Evolutionary conservation across 2,888 invertebrate genomes (phyloP).

Genomic region (Clistopyga incitator): DNA sequence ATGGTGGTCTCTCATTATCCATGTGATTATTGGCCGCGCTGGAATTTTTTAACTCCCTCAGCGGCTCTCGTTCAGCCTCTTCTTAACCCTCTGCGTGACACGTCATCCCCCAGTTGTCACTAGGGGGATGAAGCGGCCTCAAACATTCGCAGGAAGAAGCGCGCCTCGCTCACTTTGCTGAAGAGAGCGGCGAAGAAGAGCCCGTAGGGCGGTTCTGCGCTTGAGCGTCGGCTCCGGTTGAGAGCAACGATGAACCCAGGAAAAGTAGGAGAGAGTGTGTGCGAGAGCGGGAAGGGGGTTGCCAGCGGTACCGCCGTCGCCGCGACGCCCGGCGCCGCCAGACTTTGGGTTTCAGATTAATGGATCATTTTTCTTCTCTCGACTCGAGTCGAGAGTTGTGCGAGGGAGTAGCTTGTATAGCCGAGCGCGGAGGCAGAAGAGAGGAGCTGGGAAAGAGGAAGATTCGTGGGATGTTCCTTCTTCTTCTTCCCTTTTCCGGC

Average conservation of each 20-base stretch:
- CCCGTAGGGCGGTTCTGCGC: constrained; percentile 71
- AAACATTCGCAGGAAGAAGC: constrained; percentile 51
- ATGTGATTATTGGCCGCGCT: too few species aligned
- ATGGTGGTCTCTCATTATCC: too few species aligned
- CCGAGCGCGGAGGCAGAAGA: not conserved
- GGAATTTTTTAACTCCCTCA: too few species aligned
- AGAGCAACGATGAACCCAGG: constrained; percentile 17
- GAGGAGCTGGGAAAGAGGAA: constrained; percentile 58
- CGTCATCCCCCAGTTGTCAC: constrained; percentile 52
- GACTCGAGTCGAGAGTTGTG: constrained; percentile 74
- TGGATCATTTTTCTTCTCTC: constrained; percentile 91
- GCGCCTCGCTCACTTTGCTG: too few species aligned
- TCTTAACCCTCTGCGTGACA: constrained; percentile 37
- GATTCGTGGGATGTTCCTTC: constrained; percentile 55
- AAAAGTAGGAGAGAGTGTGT: not conserved
- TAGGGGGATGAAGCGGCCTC: constrained; percentile 33
- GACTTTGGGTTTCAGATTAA: constrained; percentile 92
- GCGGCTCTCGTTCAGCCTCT: too few species aligned
- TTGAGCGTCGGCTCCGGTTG: constrained; percentile 71
- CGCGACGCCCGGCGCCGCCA: constrained; percentile 89
- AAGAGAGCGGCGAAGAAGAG: constrained; percentile 17
- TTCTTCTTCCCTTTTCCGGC: constrained; percentile 32
- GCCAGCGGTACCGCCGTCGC: constrained; percentile 77
- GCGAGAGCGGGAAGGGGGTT: constrained; percentile 25
- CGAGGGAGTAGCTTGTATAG: constrained; percentile 48